A percentile compares a stretch with the other conserved stretches of the same genome.
Conservation (phyloP, 2,113 vertebrate genomes). For the Cololabis saira region DNA sequence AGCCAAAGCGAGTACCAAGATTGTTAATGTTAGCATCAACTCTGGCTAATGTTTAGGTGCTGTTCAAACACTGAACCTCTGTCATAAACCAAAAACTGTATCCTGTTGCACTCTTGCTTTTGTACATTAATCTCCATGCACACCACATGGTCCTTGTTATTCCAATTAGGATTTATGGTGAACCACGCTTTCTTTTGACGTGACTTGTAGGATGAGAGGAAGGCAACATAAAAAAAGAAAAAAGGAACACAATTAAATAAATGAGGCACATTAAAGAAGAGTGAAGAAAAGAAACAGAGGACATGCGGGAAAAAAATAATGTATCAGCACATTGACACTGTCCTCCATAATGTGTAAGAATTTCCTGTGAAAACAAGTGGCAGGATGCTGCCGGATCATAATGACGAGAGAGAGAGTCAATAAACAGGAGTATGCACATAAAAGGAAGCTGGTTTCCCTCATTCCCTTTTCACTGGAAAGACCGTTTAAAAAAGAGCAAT, state of each 20-base stretch:
- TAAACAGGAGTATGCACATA: constrained; percentile 71
- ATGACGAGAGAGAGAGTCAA: constrained; percentile 78
- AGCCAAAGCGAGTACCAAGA: constrained; percentile 67
- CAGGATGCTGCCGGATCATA: constrained; percentile 64
- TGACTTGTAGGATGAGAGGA: constrained; percentile 37
- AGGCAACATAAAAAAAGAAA: constrained; percentile 16
- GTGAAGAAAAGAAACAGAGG: not conserved
- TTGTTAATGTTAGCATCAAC: constrained; percentile 61
- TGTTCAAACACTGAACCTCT: constrained; percentile 58
- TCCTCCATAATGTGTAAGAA: constrained; percentile 72
- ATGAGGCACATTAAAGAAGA: constrained; percentile 6
- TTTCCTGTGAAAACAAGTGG: constrained; percentile 71
- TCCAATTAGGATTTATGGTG: constrained; percentile 63
- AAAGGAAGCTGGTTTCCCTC: constrained; percentile 64
- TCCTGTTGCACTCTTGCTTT: constrained; percentile 62
- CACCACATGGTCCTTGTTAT: constrained; percentile 79
- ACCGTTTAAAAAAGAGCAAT: constrained; percentile 43
- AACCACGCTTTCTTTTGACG: constrained; percentile 45
- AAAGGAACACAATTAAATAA: constrained; percentile 18
- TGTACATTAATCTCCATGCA: constrained; percentile 61
- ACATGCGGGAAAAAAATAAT: constrained; percentile 14
- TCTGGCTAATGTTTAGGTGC: constrained; percentile 70
- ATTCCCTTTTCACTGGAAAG: constrained; percentile 36
- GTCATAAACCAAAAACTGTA: constrained; percentile 59
- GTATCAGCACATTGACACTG: constrained; percentile 34